Evolutionary conservation across 30 jellyfish, hydroid and myxozoan species (phyloP), one percentile per base, ranked within the genome.

Genomic region (Chrysaora quinquecirrha): DNA sequence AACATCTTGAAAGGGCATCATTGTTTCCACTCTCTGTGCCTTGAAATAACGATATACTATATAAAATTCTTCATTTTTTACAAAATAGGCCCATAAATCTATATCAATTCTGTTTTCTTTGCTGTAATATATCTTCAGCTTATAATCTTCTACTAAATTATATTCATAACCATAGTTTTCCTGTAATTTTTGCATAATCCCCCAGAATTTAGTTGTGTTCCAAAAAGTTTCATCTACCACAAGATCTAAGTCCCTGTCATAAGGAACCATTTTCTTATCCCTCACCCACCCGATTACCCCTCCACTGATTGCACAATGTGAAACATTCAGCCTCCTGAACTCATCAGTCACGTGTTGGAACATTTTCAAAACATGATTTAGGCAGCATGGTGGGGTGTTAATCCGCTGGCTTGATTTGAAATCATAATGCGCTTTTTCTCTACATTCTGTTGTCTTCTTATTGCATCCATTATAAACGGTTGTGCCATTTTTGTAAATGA

Each of bases 371-470:
- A 94, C 21, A 48, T 94, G 93, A 4, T 64, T 63, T 14, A 96
- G 93, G 54, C 99, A 94, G 61, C 99, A 94, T 30, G 99, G 99
- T 48, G 99, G 99, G 11, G 93, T 76, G 86, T 94, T 94, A 28
- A 94, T 85, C 1, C 99, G 87, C 50, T 24, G 47, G 10, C 47
- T 58, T 0, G 23, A 24, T 3, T 70, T 34, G 30, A 47, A 58
- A 49, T 87, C 90, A 52, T 79, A 94, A 72, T 72, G 79, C 20
- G 97, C 89, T 6, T 56, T 35, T 50, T 94, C 99, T 35, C 22
- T 64, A 78, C 99, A 94, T 61, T 64, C 89, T 4, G 24, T 18
- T 23, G 99, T 82, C 49, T 33, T 25, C 14, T 71, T 75, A 27
- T 87, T 68, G 73, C 99, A 94, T 11, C 99, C 99, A 6, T 64